These are phyloP conservation scores for Phasianus colchicus DNA, from an alignment of 2,113 vertebrate species.

Conservation along the genomic window DNA sequence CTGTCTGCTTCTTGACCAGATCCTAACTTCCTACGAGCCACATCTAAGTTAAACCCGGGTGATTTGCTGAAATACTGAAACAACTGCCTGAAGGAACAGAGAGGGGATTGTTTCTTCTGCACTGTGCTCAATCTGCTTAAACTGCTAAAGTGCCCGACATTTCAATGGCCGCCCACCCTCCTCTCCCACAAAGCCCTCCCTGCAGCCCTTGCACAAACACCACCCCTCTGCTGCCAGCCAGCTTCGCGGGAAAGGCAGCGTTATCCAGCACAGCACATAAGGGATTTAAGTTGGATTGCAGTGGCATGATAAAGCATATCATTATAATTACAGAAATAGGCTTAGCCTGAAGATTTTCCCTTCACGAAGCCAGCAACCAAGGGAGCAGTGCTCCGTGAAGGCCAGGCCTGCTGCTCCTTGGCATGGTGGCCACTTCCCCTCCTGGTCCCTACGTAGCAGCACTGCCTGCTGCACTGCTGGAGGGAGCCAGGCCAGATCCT, in stretches of 20 bases:
- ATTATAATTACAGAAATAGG: neutral
- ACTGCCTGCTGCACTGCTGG: neutral
- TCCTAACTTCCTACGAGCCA: neutral
- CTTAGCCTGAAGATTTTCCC: neutral
- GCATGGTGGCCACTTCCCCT: neutral
- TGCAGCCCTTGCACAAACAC: fast-evolving
- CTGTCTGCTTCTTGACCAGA: neutral
- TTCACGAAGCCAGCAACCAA: neutral
- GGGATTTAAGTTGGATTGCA: neutral
- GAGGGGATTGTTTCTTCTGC: neutral
- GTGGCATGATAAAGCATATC: neutral
- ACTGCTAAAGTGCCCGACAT: neutral
- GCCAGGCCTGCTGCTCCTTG: fast-evolving
- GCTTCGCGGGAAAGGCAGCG: neutral
- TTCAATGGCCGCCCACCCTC: neutral
- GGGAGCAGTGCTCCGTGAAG: neutral
- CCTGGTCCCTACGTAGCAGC: too few relatives aligned
- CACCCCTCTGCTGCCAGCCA: neutral
- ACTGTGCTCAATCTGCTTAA: neutral
- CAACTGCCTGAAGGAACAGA: neutral
- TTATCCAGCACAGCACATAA: neutral
- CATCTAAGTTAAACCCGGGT: fast-evolving
- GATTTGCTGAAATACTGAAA: neutral
- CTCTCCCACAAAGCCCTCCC: neutral
- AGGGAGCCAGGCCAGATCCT: neutral